Evolutionary conservation across 2,113 vertebrate genomes (phyloP), one percentile per base, ranked within the genome.

Genomic region (Scomber japonicus): DNA sequence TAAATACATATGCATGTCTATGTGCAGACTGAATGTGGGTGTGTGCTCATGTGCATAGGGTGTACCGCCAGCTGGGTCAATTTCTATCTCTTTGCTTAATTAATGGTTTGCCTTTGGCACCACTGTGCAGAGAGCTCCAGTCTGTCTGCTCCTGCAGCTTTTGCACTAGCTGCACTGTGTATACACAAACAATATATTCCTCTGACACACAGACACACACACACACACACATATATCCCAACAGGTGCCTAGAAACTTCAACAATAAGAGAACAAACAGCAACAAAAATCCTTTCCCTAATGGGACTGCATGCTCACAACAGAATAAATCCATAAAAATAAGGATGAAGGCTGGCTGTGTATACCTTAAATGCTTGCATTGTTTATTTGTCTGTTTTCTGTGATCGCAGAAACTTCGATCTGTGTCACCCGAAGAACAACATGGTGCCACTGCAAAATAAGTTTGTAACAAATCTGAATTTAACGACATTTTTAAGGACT

Each of bases 51-150:
- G 81, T 63, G 77, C 74, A 73, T 61, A 81, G 54, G 72, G 83
- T 90, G 82, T 81, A 85, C 89, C 90, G 88, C 89, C 88, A 90
- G 90, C 89, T 91, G 87, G 87, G 89, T 89, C 87, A 88, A 87
- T 92, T 90, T 91, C 87, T 83, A 64, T 88, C 73, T 81, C 87
- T 93, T 91, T 91, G 83, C 85, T 92, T 93, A 93, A 93, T 94
- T 89, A 93, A 94, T 87, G 89, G 85, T 91, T 86, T 85, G 87
- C 87, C 87, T 92, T 65, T 88, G 87, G 90, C 88, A 75, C 80
- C 62, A 54, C 83, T 90, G 90, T 87, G 81, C 78, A 70, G 82
- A 77, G 83, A 83, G 88, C 86, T 75, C 75, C n/a, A 21, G 75
- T 87, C 90, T 86, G 83, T 89, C 86, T 91, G 75, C 79, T 86